Evolutionary conservation across 2,888 invertebrate genomes (phyloP), one percentile per base, ranked within the genome.

Genomic region (Thyatira batis): DNA sequence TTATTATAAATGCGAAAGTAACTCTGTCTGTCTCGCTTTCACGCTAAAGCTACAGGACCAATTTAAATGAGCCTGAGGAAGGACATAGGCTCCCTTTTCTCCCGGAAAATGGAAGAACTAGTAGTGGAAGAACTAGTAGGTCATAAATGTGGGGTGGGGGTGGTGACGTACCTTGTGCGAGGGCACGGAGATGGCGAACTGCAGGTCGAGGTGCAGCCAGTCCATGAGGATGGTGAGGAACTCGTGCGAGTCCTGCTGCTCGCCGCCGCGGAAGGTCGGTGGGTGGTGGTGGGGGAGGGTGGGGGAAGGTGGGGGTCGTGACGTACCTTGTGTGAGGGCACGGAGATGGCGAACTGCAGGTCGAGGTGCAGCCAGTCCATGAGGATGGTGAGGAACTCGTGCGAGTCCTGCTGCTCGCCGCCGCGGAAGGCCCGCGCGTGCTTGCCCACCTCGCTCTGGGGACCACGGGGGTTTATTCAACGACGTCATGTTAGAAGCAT

Each of bases 211-310:
- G 75, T 97, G 97, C 66, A 98, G 92, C 94, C 96, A 97, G 83
- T 98, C 97, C 91, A 98, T 94, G 28, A 98, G 93, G 73, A 97
- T 96, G 51, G 96, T 96, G 54, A 98, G 93, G 82, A 98, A 97
- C 87, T 98, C 98, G 85, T 98, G 97, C 0, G 97, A 96, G 81
- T 98, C 98, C 82, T 98, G 97, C 74, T 98, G 98, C 63, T 97
- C 96, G 71, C 93, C 93, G 80, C 93, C 95, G 52, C 94, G 94
- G 82, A 96, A 96, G 63, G 95, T n/a, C n/a, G n/a, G n/a, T n/a
- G n/a, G 10, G 6, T 27, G 8, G 1, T 9, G 27, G 27, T 27
- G 27, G 10, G 27, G 27, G 9, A 28, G 2, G 17, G 1, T 13
- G 10, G 6, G 33, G 33, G 13, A 6, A 13, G 6, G 5, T 17